phyloP scores from a whole-genome alignment of 30 jellyfish, hydroid and myxozoan genomes.

The Nemopilema nomurai region DNA sequence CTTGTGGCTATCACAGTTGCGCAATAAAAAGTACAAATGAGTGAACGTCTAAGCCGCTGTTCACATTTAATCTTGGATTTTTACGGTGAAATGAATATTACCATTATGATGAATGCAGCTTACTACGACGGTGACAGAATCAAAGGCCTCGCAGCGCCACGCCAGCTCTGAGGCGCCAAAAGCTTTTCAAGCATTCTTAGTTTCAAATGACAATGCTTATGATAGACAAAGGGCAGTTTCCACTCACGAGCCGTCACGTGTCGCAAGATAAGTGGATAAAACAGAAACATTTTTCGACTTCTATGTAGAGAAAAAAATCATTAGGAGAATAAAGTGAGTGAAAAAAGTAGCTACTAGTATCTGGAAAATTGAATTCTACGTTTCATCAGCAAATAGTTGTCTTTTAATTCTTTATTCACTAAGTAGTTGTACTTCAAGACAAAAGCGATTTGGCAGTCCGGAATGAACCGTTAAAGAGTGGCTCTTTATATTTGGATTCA shows the following conservation, averaged over 20 bases:
- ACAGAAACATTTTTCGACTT: no score
- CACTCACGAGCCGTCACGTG: not conserved
- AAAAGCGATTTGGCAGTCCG: no score
- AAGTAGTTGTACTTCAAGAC: no score
- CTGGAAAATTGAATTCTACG: no score
- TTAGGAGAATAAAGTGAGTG: no score
- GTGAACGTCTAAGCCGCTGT: not conserved
- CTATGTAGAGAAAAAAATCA: no score
- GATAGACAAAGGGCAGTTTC: not conserved
- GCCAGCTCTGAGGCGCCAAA: constrained; percentile 26
- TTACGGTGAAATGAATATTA: not conserved
- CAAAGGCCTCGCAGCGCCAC: constrained; percentile 14
- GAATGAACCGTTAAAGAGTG: no score
- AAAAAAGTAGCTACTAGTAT: no score
- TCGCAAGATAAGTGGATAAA: no score
- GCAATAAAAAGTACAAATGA: not conserved
- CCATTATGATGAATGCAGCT: constrained; percentile 2
- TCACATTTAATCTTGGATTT: not conserved
- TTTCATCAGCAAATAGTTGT: no score
- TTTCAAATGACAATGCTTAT: not conserved
- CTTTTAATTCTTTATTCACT: no score
- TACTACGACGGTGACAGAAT: not conserved
- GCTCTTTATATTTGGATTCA: no score
- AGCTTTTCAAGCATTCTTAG: not conserved
- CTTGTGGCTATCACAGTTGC: constrained; percentile 10